Base-by-base conservation (phyloP, 2,797 vertebrate genomes). In the Sebastes trivittatus region DNA sequence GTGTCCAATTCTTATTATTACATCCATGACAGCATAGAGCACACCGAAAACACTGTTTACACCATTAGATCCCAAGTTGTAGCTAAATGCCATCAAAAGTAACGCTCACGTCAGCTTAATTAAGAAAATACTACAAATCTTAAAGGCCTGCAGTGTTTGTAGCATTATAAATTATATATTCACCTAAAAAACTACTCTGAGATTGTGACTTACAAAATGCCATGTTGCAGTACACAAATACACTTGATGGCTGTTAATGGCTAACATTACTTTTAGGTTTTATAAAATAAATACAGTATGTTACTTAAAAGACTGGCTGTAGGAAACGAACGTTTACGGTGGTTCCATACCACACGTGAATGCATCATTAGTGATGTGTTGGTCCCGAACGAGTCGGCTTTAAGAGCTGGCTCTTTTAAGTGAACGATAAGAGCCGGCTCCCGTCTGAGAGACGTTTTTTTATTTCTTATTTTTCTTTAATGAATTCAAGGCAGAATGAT, bases 291-390 rank as follows among this genome's bases (percentile, higher is more conserved):
- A 49, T 49, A 49, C 7, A n/a, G 49, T n/a, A n/a, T 52, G 20
- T 52, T 9, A 18, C 16, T 18, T 46, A 46, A 22, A 7, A 29
- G 2, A 18, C 23, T 20, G 2, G 7, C 7, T 5, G 11, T 6
- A 5, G 23, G 13, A 23, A 59, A 7, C 2, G 6, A 3, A 11
- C 32, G 36, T 52, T 3, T 11, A 1, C 11, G 1, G 0, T 11
- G 4, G 10, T 62, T 62, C n/a, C 0, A 61, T 1, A 2, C 2
- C 2, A 2, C 7, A 1, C 1, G 0, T 80, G 60, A 92, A 92
- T 1, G 77, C 83, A 85, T 3, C 90, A 77, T 30, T 18, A 38
- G 13, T 38, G 5, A 38, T 38, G 5, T 38, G 0, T 14, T 0
- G 36, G 13, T 14, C 5, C 0, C 13, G 36, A 38, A 38, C 36